A percentile compares a stretch with the other conserved stretches of the same genome.
These are phyloP conservation scores for Eupithecia subumbrata DNA, from an alignment of 2,888 invertebrate genomes.

Conservation along the genomic window DNA sequence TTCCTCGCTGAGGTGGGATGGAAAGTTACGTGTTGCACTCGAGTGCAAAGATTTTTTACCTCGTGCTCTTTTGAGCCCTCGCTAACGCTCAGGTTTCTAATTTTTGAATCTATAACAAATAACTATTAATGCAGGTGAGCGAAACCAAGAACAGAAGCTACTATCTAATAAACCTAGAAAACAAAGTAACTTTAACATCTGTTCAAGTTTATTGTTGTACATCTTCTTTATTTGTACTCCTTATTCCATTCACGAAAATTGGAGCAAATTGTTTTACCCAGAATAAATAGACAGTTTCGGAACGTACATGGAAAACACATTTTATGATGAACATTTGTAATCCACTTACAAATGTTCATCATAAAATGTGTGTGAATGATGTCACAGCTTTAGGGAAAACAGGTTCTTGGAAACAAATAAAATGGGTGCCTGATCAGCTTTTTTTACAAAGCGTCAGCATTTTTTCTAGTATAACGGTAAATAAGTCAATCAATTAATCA, in stretches of 20 bases:
- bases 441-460: not conserved
- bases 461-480: not conserved
- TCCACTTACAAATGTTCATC: no score
- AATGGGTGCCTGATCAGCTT: not conserved
- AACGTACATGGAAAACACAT: not conserved
- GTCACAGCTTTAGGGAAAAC: conserved; percentile 4
- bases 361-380: not conserved
- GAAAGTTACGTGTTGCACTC: no score
- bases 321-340: not conserved
- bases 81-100: no score
- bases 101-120: no score
- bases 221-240: not conserved
- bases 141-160: not conserved
- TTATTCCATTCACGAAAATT: not conserved
- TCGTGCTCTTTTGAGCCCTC: no score
- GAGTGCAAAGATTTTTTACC: no score
- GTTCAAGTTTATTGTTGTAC: not conserved
- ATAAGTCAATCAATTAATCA: no score
- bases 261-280: conserved; percentile 3
- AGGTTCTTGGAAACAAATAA: not conserved
- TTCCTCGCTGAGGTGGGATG: no score
- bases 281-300: not conserved
- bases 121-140: no score
- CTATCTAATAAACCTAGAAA: not conserved
- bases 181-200: not conserved